phyloP scores from a whole-genome alignment of 2,113 vertebrate species.

The Antennarius striatus region DNA sequence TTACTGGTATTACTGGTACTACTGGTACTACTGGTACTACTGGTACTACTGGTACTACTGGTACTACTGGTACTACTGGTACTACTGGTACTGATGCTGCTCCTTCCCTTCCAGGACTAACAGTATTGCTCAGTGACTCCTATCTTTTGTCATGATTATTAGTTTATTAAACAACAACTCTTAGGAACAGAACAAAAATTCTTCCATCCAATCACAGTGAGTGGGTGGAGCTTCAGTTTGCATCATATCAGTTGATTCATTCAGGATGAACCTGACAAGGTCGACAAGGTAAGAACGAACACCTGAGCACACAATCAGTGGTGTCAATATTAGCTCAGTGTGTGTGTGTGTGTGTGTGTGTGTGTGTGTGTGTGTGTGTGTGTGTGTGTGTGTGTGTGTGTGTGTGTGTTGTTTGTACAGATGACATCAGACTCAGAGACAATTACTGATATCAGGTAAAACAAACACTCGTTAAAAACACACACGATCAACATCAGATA shows the following conservation, averaged over 20 bases:
- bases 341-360: slow-evolving; percentile 18
- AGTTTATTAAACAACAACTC: too few relatives aligned
- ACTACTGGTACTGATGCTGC: too few relatives aligned
- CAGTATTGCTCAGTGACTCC: too few relatives aligned
- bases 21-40: too few relatives aligned
- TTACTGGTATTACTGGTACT: too few relatives aligned
- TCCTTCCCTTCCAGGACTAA: too few relatives aligned
- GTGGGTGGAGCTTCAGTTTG: not conserved
- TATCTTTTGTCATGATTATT: too few relatives aligned
- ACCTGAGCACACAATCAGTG: not conserved
- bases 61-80: too few relatives aligned
- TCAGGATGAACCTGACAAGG: not conserved
- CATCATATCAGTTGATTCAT: not conserved
- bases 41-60: too few relatives aligned
- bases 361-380: slow-evolving; percentile 1
- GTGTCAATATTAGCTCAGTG: slow-evolving; percentile 1
- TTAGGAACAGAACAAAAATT: too few relatives aligned
- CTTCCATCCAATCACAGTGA: not conserved
- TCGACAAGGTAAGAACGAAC: not conserved
- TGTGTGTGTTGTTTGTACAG: not conserved
- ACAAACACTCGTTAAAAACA: not conserved
- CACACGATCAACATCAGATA: not conserved
- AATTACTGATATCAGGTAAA: slow-evolving; percentile 17
- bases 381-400: not conserved
- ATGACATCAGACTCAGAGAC: not conserved